Conservation (phyloP, 2,113 vertebrate species). For the Seriola rivoliana region DNA sequence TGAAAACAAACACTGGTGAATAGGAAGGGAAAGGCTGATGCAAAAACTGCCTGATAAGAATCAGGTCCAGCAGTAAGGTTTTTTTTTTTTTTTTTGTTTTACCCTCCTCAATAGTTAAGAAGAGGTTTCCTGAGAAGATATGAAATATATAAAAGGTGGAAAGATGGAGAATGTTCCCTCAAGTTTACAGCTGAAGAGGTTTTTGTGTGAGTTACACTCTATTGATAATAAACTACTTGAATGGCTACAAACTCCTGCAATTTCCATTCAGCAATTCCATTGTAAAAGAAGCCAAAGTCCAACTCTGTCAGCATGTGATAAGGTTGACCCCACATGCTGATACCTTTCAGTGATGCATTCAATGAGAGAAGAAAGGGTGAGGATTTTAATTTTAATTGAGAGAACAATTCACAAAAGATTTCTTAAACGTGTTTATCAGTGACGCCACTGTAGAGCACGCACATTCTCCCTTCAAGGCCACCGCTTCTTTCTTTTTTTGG, state of each 20-base stretch:
- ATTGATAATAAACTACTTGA: not conserved
- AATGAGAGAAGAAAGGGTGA: not conserved
- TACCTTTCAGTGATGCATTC: not conserved
- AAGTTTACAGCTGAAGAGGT: not conserved
- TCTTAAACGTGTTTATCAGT: not conserved
- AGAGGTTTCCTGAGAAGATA: conserved; percentile 25
- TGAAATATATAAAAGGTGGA: not conserved
- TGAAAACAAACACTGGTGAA: conserved; percentile 63
- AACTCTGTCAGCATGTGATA: not conserved
- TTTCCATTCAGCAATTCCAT: not conserved
- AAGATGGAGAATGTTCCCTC: not conserved
- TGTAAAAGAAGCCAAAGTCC: not conserved
- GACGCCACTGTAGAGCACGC: not conserved
- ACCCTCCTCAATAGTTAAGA: conserved; percentile 4
- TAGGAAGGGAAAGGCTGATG: conserved; percentile 34
- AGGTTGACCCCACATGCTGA: not conserved
- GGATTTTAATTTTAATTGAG: not conserved
- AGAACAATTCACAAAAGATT: not conserved
- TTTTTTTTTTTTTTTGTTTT: not conserved
- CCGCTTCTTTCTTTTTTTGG: conserved; percentile 11
- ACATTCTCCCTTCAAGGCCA: not conserved
- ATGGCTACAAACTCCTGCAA: not conserved
- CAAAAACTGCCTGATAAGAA: conserved; percentile 58
- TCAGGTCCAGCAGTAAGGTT: conserved; percentile 13
- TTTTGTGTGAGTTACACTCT: not conserved